A percentile compares a stretch with the other conserved stretches of the same genome.
Evolutionary conservation across 92 coral and sea anemone genomes (phyloP).

Genomic region (Plumapathes pennacea): DNA sequence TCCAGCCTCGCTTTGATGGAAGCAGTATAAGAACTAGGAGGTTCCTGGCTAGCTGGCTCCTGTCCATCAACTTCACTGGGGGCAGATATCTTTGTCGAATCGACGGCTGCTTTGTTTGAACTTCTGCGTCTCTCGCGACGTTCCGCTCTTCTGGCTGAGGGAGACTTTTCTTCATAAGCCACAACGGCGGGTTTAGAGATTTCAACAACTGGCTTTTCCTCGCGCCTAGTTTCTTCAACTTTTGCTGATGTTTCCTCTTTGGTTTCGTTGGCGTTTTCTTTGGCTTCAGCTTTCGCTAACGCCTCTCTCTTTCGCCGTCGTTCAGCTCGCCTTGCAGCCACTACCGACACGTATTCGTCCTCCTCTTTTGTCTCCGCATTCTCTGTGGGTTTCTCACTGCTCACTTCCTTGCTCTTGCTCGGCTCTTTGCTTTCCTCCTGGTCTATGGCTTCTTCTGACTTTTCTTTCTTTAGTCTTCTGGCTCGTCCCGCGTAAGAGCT

Average conservation of each 20-base stretch:
- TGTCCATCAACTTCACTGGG: background rate
- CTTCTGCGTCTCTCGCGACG: constrained; percentile 57
- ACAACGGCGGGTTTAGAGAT: too few species aligned
- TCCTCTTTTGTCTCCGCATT: constrained; percentile 2
- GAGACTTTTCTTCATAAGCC: constrained; percentile 32
- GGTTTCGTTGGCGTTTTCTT: constrained; percentile 1
- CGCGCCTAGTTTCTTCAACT: too few species aligned
- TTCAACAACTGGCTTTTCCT: too few species aligned
- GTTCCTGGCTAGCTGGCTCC: background rate
- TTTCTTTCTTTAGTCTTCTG: background rate
- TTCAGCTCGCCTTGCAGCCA: constrained; percentile 28
- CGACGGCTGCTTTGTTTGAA: constrained; percentile 10
- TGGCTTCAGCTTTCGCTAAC: constrained; percentile 4
- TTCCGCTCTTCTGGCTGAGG: constrained; percentile 73
- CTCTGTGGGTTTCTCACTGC: too few species aligned
- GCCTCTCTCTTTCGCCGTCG: constrained; percentile 16
- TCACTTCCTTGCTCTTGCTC: background rate
- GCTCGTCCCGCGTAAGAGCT: background rate
- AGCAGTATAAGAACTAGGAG: constrained; percentile 65
- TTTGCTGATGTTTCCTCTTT: constrained; percentile 4
- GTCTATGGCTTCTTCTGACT: background rate
- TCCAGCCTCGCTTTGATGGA: constrained; percentile 65
- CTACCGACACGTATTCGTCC: too few species aligned
- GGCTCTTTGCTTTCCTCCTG: background rate
- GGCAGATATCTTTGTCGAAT: background rate